These are phyloP conservation scores for Rhincodon typus DNA, from an alignment of 2,797 vertebrate genomes.

Conservation along the genomic window DNA sequence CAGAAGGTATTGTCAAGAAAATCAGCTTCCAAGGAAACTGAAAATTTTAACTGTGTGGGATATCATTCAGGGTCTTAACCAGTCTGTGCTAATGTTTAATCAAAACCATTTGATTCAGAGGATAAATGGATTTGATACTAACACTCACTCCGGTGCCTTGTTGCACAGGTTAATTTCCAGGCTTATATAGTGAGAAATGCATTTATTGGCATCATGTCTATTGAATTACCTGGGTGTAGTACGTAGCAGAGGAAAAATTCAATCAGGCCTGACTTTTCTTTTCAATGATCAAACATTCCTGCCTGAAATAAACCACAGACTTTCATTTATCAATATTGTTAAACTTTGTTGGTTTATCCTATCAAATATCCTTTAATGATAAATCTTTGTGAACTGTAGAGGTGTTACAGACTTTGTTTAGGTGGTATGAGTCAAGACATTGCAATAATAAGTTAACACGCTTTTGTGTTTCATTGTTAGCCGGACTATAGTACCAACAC, in stretches of 20 bases:
- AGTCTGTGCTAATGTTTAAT: neutral
- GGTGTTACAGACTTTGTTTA: neutral
- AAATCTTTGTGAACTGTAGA: neutral
- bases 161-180: neutral
- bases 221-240: neutral
- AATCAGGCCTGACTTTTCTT: neutral
- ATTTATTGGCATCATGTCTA: too few relatives aligned
- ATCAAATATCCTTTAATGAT: neutral
- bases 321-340: neutral
- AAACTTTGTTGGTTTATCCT: neutral
- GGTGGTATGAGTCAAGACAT: neutral
- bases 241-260: neutral
- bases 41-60: neutral
- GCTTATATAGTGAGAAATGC: neutral
- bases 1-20: constrained; percentile 60
- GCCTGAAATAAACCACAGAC: neutral
- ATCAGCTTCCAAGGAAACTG: neutral
- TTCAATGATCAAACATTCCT: neutral
- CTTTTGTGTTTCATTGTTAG: neutral
- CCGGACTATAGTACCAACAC: constrained; percentile 26
- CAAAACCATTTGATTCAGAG: neutral
- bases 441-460: neutral
- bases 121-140: neutral
- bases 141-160: neutral
- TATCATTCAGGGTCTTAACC: neutral